These are phyloP conservation scores for Drosophila mauritiana DNA, from an alignment of 1,140 invertebrate genomes.

Conservation along the genomic window DNA sequence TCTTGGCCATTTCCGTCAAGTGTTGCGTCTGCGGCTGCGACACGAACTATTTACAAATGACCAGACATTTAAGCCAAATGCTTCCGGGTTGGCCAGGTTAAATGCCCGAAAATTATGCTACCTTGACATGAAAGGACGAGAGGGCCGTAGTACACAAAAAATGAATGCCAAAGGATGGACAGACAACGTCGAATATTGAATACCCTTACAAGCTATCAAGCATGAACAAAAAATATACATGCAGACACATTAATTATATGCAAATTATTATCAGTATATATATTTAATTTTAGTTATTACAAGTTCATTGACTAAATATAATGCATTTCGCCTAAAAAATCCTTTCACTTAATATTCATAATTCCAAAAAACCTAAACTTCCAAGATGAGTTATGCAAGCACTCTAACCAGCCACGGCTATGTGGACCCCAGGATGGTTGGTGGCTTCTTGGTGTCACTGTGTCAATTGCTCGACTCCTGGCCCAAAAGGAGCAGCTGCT, in stretches of 20 bases:
- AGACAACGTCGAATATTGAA: conserved; percentile 4
- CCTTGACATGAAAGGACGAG: conserved; percentile 67
- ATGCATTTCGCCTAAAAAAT: neutral
- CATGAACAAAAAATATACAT: neutral
- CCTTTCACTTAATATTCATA: neutral
- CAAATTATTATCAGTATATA: too few relatives aligned
- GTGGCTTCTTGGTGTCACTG: conserved; percentile 60
- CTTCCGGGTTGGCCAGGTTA: conserved; percentile 69
- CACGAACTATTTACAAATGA: conserved; percentile 83
- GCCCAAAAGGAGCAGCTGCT: conserved; percentile 21
- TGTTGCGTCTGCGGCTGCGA: conserved; percentile 55
- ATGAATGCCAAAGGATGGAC: conserved; percentile 13
- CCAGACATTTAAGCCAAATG: conserved; percentile 82
- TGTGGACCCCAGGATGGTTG: conserved; percentile 2
- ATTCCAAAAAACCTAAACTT: neutral
- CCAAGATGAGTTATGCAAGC: conserved; percentile 63
- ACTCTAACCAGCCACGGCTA: conserved; percentile 23
- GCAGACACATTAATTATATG: neutral
- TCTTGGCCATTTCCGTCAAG: conserved; percentile 82
- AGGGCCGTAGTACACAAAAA: conserved; percentile 23
- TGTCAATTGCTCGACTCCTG: conserved; percentile 66
- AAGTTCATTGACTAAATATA: neutral
- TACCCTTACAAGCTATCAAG: neutral
- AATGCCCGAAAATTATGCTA: conserved; percentile 79
- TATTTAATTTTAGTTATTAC: too few relatives aligned